Percentiles rank a stretch among this genome's conserved stretches.
Evolutionary conservation across 2,113 vertebrate genomes (phyloP).

Genomic region (Alexandromys fortis): DNA sequence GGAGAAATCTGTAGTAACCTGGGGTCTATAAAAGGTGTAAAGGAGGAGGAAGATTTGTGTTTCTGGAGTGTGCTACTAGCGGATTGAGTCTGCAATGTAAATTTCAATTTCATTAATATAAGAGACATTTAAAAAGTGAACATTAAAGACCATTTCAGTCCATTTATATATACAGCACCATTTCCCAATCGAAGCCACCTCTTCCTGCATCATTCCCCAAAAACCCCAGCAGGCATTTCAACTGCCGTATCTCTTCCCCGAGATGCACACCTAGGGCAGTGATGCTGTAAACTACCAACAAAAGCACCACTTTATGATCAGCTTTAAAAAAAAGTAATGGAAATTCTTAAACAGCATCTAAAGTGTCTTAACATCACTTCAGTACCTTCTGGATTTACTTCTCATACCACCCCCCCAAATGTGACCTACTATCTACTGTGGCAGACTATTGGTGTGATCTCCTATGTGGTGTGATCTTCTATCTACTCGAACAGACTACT

Average conservation of each 20-base stretch:
- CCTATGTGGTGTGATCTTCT: background rate
- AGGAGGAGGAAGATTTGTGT: conserved; percentile 99
- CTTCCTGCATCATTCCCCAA: conserved; percentile 54
- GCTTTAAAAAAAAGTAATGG: background rate
- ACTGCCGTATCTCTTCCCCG: background rate
- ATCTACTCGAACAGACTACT: background rate
- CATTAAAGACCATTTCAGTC: conserved; percentile 79
- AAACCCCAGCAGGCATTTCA: conserved; percentile 13
- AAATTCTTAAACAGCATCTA: conserved; percentile 38
- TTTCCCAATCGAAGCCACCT: background rate
- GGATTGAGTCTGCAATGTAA: conserved; percentile 95
- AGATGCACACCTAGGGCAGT: background rate
- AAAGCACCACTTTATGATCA: background rate
- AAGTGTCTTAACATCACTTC: conserved; percentile 47
- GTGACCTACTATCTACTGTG: background rate
- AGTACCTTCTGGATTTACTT: conserved; percentile 51
- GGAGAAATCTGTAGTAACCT: conserved; percentile 99
- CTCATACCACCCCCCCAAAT: background rate
- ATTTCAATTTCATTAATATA: conserved; percentile 88
- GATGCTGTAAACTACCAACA: background rate
- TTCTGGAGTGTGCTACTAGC: conserved; percentile 99
- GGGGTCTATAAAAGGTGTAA: conserved; percentile 99
- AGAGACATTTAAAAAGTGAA: conserved; percentile 82
- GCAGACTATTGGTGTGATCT: background rate
- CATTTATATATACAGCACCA: conserved; percentile 53